phyloP scores from a whole-genome alignment of 2,113 vertebrate species.

The Gambusia holbrooki region DNA sequence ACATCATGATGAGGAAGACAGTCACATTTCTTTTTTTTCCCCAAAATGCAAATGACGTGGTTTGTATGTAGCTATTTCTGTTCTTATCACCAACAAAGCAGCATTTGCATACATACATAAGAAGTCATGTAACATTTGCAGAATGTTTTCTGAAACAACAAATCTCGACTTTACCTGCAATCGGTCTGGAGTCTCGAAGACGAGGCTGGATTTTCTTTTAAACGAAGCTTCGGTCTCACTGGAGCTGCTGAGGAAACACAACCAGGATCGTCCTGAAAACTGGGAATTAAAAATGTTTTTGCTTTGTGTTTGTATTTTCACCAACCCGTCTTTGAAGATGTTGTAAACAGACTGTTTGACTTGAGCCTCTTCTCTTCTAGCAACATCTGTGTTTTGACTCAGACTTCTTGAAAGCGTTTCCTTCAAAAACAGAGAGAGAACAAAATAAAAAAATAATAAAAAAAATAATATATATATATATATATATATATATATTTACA shows the following conservation, averaged over 20 bases:
- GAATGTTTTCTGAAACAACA: background rate
- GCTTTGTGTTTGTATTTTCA: background rate
- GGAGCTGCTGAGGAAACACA: constrained; percentile 72
- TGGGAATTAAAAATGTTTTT: background rate
- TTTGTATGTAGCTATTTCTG: background rate
- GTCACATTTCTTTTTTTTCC: background rate
- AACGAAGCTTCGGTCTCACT: constrained; percentile 78
- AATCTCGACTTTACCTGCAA: constrained; percentile 73
- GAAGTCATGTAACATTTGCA: background rate
- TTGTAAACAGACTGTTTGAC: constrained; percentile 79
- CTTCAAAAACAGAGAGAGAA: constrained; percentile 68
- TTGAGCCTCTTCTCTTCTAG: constrained; percentile 68
- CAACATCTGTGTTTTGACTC: constrained; percentile 62
- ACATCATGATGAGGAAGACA: background rate
- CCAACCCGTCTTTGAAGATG: constrained; percentile 86
- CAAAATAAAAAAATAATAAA: background rate
- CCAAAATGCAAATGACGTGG: background rate
- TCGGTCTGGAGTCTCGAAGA: constrained; percentile 79
- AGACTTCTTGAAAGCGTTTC: constrained; percentile 83
- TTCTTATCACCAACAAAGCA: background rate
- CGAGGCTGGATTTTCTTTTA: constrained; percentile 76
- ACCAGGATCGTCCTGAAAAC: background rate
- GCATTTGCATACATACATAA: background rate
- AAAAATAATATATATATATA: constrained; percentile 3
- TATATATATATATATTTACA: background rate